phyloP scores from a whole-genome alignment of 2,797 vertebrate species.

The Microctenopoma lineatum region DNA sequence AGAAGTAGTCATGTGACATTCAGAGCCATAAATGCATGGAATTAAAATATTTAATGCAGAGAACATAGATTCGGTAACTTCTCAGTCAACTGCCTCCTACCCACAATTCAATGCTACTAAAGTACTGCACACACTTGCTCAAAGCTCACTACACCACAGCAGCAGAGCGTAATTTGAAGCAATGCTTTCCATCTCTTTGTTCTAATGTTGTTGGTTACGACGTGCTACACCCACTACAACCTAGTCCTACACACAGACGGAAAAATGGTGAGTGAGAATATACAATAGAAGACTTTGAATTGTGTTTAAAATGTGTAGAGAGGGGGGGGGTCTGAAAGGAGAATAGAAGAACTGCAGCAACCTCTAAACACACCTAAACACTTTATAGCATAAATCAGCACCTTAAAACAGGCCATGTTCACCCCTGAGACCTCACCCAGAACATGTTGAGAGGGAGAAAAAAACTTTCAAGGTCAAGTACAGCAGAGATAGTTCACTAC shows the following conservation, averaged over 20 bases:
- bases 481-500: background rate
- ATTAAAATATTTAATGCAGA: too few species aligned
- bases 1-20: too few species aligned
- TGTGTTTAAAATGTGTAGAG: background rate
- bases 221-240: background rate
- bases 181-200: background rate
- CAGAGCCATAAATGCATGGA: too few species aligned
- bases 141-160: too few species aligned
- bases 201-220: background rate
- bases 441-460: background rate
- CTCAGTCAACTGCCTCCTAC: too few species aligned
- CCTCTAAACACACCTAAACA: background rate
- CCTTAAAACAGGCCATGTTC: background rate
- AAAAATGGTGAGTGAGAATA: background rate
- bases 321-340: background rate
- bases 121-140: too few species aligned
- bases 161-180: constrained; percentile 9
- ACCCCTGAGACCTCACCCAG: background rate
- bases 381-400: background rate
- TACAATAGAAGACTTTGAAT: background rate
- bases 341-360: background rate
- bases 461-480: constrained; percentile 1
- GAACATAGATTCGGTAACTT: too few species aligned
- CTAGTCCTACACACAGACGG: background rate
- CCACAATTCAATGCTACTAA: too few species aligned